phyloP scores from a whole-genome alignment of 2,888 invertebrate genomes.

The Conistra vaccinii region DNA sequence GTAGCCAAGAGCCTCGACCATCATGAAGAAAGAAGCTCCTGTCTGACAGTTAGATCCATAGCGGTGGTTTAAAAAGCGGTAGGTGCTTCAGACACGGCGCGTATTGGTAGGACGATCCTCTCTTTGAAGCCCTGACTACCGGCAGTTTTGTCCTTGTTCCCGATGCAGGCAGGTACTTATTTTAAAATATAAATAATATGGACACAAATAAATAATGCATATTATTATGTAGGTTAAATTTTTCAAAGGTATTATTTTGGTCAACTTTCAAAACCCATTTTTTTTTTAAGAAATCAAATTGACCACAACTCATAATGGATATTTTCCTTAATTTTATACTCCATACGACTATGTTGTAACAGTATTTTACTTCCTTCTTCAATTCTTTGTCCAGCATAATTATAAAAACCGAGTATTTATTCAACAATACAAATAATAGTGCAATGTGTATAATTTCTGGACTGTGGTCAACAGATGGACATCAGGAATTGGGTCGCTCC shows the following conservation, averaged over 20 bases:
- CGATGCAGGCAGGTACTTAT: not conserved
- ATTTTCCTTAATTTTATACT: not conserved
- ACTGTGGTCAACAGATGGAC: conserved; percentile 59
- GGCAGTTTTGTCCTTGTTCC: not conserved
- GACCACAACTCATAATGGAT: conserved; percentile 23
- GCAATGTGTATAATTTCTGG: conserved; percentile 37
- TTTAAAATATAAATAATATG: not conserved
- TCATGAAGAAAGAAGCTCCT: not conserved
- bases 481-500: conserved; percentile 43
- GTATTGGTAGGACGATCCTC: not conserved
- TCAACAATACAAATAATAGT: conserved; percentile 27
- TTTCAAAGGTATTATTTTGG: conserved; percentile 14
- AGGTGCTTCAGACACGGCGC: not conserved
- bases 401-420: conserved; percentile 46
- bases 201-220: not conserved
- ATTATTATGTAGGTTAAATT: not conserved
- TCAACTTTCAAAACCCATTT: conserved; percentile 23
- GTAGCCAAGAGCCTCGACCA: not conserved
- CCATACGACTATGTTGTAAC: not conserved
- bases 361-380: conserved; percentile 18
- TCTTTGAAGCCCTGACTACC: not conserved
- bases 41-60: not conserved
- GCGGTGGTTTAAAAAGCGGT: not conserved
- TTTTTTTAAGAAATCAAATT: not conserved
- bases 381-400: conserved; percentile 30